Base-by-base conservation (phyloP, 2,797 vertebrate species). In the Centropyge bicolor region DNA sequence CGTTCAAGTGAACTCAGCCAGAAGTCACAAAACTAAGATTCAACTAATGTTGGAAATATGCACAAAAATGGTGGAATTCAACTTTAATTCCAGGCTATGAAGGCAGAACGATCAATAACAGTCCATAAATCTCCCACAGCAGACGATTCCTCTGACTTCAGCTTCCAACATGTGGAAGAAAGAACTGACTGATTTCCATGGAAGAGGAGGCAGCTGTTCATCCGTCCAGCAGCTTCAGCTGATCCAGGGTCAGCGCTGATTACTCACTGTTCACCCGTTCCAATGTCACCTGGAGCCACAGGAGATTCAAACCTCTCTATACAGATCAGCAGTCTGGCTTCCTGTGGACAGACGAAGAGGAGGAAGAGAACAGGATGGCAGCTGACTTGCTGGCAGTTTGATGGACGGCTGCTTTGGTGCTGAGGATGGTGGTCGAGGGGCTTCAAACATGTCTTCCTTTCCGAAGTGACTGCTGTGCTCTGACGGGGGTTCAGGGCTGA, bases 141-240 rank as follows among this genome's bases (percentile, higher is more conserved):
- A 22, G 38, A 35, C 43, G n/a, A 40, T 67, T 68, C 20, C 48
- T 61, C 24, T 36, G 24, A 55, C 40, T 46, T 51, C 27, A 17
- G 20, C 57, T 22, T 55, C 31, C 40, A 70, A 70, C 59, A 48
- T 70, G 24, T 62, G 48, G 27, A 64, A 12, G 19, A 55, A 22
- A 22, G 27, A 16, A 19, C 1, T 64, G 20, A 8, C 1, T 8
- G 51, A 66, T 57, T 75, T 75, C 41, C 31, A 48, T 46, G 51
- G 71, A 74, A 74, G 35, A 64, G 71, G 38, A 62, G 57, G 22
- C 70, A 63, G 48, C 68, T 48, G 68, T 35, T 35, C 1, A 12
- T 49, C 8, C 3, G 5, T 59, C 11, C 31, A 55, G 41, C 59
- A 1, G 38, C 57, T 36, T 2, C 74, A 68, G 56, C 40, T 48